Evolutionary conservation across 1,140 invertebrate species (phyloP).

Genomic region (Aphelenchoides fujianensis): DNA sequence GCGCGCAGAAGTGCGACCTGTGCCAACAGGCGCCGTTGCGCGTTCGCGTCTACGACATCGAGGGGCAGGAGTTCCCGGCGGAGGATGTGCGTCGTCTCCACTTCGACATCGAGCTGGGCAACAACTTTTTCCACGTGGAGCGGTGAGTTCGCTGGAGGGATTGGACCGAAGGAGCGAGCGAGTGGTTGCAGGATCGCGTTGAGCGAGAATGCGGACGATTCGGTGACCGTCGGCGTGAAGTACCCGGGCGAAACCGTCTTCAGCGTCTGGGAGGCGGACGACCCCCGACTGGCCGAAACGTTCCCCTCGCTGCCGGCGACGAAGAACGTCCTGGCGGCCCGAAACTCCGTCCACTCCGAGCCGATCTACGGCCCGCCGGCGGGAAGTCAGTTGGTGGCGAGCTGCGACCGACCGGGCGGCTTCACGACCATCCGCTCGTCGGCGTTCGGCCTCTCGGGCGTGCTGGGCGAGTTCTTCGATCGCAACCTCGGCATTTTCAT

Average conservation of each 20-base stretch:
- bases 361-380: too few species aligned
- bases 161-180: too few species aligned
- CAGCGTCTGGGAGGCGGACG: too few species aligned
- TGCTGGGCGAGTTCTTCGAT: constrained; percentile 22
- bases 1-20: too few species aligned
- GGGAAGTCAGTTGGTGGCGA: too few species aligned
- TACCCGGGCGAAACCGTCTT: background rate
- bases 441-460: too few species aligned
- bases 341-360: too few species aligned
- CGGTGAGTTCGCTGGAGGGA: background rate
- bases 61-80: constrained; percentile 15
- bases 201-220: constrained; percentile 6
- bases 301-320: too few species aligned
- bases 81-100: constrained; percentile 20
- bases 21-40: background rate
- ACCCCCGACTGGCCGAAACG: too few species aligned
- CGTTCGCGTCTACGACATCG: constrained; percentile 9
- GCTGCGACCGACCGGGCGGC: too few species aligned
- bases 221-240: background rate
- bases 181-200: constrained; percentile 6
- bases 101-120: constrained; percentile 2
- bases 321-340: too few species aligned
- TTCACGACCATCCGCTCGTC: too few species aligned
- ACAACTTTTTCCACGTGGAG: constrained; percentile 1
- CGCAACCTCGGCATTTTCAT: background rate